Percentiles rank a stretch among this genome's conserved stretches.
Evolutionary conservation across 2,888 invertebrate species (phyloP).

Genomic region (Drosophila demipolita): DNA sequence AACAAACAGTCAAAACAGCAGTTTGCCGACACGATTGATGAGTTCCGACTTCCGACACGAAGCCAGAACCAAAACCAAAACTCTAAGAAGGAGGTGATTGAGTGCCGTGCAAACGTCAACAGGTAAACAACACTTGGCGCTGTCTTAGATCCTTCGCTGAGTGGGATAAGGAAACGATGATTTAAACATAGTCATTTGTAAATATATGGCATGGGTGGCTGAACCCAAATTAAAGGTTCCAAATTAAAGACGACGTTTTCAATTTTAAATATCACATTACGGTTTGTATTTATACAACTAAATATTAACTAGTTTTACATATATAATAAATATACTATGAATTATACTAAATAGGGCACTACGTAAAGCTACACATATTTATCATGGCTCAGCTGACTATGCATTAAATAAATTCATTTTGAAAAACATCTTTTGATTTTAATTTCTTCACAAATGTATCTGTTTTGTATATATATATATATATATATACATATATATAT

Average conservation of each 20-base stretch:
- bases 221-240: background rate
- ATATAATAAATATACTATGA: slow-evolving; percentile 11
- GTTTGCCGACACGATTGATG: slow-evolving; percentile 72
- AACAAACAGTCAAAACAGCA: slow-evolving; percentile 68
- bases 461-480: background rate
- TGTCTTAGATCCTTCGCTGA: slow-evolving; percentile 41
- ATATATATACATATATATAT: background rate
- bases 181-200: slow-evolving; percentile 67
- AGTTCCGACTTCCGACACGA: slow-evolving; percentile 80
- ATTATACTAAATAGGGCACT: slow-evolving; percentile 21
- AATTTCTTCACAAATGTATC: slow-evolving; percentile 31
- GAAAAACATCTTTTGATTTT: background rate
- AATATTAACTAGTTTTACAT: slow-evolving; percentile 28
- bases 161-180: slow-evolving; percentile 49
- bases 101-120: slow-evolving; percentile 68
- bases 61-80: slow-evolving; percentile 21
- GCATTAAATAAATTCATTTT: background rate
- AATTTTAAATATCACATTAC: slow-evolving; percentile 51
- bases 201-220: slow-evolving; percentile 14
- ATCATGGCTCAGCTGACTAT: slow-evolving; percentile 5
- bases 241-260: slow-evolving; percentile 31
- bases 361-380: slow-evolving; percentile 12
- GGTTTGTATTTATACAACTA: slow-evolving; percentile 41
- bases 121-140: slow-evolving; percentile 61
- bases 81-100: slow-evolving; percentile 61